A percentile compares a stretch with the other conserved stretches of the same genome.
These are phyloP conservation scores for Drosophila suzukii DNA, from an alignment of 1,140 invertebrate genomes.

Conservation along the genomic window DNA sequence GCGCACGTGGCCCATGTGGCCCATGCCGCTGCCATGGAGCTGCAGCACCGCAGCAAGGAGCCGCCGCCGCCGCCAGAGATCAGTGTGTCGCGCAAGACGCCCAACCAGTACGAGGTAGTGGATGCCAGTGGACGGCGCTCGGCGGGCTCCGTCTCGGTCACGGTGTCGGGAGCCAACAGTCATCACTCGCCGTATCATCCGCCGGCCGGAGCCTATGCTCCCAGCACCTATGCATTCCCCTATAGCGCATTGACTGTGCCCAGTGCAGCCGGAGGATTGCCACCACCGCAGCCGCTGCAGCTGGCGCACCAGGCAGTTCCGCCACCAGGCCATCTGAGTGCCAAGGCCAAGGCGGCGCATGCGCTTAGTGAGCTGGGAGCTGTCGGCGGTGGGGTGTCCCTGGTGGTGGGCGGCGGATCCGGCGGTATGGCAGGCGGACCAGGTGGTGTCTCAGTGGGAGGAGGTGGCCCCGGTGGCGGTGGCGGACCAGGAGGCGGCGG, in stretches of 20 bases:
- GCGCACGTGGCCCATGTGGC: slow-evolving; percentile 20
- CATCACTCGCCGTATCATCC: slow-evolving; percentile 64
- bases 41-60: slow-evolving; percentile 60
- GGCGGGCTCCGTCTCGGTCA: slow-evolving; percentile 41
- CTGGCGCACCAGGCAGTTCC: slow-evolving; percentile 57
- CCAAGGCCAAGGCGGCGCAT: slow-evolving; percentile 66
- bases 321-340: slow-evolving; percentile 72
- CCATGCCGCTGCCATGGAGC: slow-evolving; percentile 51
- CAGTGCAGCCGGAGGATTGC: slow-evolving; percentile 62
- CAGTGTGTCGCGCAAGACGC: slow-evolving; percentile 53
- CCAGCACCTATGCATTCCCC: slow-evolving; percentile 86
- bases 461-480: background rate
- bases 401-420: slow-evolving; percentile 40
- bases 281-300: slow-evolving; percentile 54
- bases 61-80: slow-evolving; percentile 43
- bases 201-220: slow-evolving; percentile 65
- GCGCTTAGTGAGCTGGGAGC: slow-evolving; percentile 49
- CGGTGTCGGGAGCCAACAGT: slow-evolving; percentile 66
- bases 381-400: slow-evolving; percentile 39
- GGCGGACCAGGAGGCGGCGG: slow-evolving; percentile 16
- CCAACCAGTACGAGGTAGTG: slow-evolving; percentile 72
- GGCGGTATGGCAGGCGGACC: slow-evolving; percentile 70
- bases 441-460: slow-evolving; percentile 11
- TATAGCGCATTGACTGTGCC: slow-evolving; percentile 87
- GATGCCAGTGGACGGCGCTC: slow-evolving; percentile 68